Conservation (phyloP, 2,797 vertebrate genomes). For the Chromis chromis region DNA sequence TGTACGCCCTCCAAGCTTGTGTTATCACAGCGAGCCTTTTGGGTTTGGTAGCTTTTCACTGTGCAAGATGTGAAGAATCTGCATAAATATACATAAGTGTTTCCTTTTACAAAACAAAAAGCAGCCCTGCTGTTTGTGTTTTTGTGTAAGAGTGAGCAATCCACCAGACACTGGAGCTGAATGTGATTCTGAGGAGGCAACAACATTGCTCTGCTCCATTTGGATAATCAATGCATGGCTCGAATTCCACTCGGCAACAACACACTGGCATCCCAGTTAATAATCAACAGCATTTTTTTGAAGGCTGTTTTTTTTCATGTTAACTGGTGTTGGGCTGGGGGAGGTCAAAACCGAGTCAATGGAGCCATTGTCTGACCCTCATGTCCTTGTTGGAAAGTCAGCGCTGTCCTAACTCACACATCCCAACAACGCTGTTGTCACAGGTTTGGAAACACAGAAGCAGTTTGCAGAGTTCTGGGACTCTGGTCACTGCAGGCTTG, state of each 20-base stretch:
- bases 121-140: constrained; percentile 20
- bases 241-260: constrained; percentile 62
- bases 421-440: constrained; percentile 50
- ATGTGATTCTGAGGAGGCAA: constrained; percentile 46
- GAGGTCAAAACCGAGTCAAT: constrained; percentile 70
- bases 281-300: constrained; percentile 72
- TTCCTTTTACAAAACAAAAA: constrained; percentile 7
- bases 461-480: constrained; percentile 12
- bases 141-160: constrained; percentile 33
- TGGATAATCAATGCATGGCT: constrained; percentile 72
- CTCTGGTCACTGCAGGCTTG: constrained; percentile 8
- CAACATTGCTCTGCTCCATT: constrained; percentile 31
- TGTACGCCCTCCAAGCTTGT: constrained; percentile 20
- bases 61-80: constrained; percentile 58
- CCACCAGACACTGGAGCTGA: constrained; percentile 42
- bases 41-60: constrained; percentile 38
- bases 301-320: constrained; percentile 60
- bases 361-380: constrained; percentile 67
- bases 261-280: constrained; percentile 75
- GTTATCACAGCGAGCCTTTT: constrained; percentile 25
- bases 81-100: background rate
- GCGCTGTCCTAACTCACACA: constrained; percentile 40
- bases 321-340: constrained; percentile 56
- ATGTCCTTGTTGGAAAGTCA: constrained; percentile 48
- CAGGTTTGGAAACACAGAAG: constrained; percentile 38